Evolutionary conservation across 1,140 invertebrate species (phyloP).

Genomic region (Plodia interpunctella): DNA sequence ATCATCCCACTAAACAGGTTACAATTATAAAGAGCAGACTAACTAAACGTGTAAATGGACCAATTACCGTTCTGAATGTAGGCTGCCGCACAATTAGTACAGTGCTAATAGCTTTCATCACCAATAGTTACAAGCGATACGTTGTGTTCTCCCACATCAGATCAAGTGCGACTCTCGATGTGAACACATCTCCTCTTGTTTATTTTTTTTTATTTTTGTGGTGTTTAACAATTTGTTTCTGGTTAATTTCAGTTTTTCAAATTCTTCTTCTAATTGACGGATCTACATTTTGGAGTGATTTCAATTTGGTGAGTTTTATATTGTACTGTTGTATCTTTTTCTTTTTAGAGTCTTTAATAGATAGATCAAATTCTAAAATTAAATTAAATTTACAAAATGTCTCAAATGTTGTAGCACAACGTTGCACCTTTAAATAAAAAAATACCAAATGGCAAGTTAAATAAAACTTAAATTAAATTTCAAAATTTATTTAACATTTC

Average conservation of each 20-base stretch:
- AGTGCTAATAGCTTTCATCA: constrained; percentile 74
- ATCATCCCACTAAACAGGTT: constrained; percentile 58
- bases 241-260: constrained; percentile 1
- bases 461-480: too few species aligned
- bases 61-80: constrained; percentile 72
- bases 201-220: background rate
- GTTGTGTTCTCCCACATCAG: constrained; percentile 44
- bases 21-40: constrained; percentile 70
- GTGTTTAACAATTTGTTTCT: background rate
- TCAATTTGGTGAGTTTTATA: constrained; percentile 4
- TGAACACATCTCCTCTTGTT: constrained; percentile 40
- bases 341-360: too few species aligned
- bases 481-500: too few species aligned
- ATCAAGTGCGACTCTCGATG: constrained; percentile 53
- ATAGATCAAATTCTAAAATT: too few species aligned
- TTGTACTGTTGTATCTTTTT: background rate
- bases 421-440: too few species aligned
- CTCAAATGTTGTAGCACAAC: too few species aligned
- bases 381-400: too few species aligned
- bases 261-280: background rate
- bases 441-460: too few species aligned
- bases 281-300: background rate
- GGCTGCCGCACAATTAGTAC: constrained; percentile 71
- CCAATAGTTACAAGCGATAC: constrained; percentile 53
- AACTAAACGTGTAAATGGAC: constrained; percentile 74